phyloP scores from a whole-genome alignment of 2,888 invertebrate species.

The Acanthosepion lycidas region DNA sequence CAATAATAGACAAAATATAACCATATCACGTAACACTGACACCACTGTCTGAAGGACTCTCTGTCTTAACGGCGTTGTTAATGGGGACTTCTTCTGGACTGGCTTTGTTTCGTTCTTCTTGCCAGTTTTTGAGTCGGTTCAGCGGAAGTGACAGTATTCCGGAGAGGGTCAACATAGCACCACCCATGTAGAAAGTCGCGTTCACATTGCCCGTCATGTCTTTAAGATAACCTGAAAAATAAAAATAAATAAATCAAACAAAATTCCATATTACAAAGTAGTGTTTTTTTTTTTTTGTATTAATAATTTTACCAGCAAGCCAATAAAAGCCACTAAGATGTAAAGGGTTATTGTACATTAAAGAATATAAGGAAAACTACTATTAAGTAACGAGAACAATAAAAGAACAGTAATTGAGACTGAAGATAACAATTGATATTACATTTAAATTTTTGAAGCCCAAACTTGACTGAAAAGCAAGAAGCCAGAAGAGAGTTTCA shows the following conservation, averaged over 20 bases:
- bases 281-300: no score
- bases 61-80: constrained; percentile 33
- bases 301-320: no score
- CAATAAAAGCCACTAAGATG: no score
- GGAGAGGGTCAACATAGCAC: constrained; percentile 58
- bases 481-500: no score
- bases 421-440: no score
- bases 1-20: background rate
- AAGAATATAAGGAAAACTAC: no score
- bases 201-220: constrained; percentile 56
- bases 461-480: no score
- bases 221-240: constrained; percentile 54
- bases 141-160: constrained; percentile 62
- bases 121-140: constrained; percentile 55
- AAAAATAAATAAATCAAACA: background rate
- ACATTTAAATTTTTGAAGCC: no score
- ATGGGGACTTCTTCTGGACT: constrained; percentile 47
- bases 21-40: constrained; percentile 44
- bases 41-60: constrained; percentile 45
- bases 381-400: no score
- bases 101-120: constrained; percentile 45
- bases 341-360: no score
- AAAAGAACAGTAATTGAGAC: no score
- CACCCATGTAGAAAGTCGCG: constrained; percentile 63
- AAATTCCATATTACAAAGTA: no score